Percentiles rank a stretch among this genome's conserved stretches.
phyloP scores from a whole-genome alignment of 2,888 invertebrate species.

The Phoenoteleia sp. region DNA sequence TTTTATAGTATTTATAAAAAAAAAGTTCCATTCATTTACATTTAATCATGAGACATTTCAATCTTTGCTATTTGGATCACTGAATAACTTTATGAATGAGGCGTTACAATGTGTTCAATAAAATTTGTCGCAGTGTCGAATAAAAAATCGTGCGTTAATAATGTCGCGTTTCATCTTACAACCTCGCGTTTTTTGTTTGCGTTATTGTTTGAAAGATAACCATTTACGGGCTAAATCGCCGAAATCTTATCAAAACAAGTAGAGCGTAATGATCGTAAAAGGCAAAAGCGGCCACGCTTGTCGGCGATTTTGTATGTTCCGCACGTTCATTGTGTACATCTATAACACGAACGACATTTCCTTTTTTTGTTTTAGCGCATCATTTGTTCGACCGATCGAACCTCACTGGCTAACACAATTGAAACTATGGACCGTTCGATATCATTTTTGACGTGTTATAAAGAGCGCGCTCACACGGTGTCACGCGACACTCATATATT shows the following conservation, averaged over 20 bases:
- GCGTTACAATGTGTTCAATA: too few relatives aligned
- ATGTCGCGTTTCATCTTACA: not conserved
- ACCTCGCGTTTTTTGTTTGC: conserved; percentile 8
- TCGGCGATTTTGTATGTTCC: conserved; percentile 63
- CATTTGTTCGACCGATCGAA: conserved; percentile 59
- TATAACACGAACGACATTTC: conserved; percentile 56
- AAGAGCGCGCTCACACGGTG: conserved; percentile 44
- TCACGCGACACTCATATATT: conserved; percentile 58
- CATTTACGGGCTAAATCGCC: conserved; percentile 67
- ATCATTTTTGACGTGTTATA: conserved; percentile 67
- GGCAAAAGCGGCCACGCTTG: conserved; percentile 50
- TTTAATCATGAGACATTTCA: too few relatives aligned
- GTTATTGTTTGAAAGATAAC: conserved; percentile 57
- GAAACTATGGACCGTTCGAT: conserved; percentile 54
- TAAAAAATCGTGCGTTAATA: not conserved
- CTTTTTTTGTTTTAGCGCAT: conserved; percentile 55
- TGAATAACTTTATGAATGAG: too few relatives aligned
- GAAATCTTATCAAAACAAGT: conserved; percentile 75
- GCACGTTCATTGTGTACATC: conserved; percentile 67
- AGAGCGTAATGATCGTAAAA: conserved; percentile 72
- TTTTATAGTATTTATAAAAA: too few relatives aligned
- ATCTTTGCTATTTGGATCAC: too few relatives aligned
- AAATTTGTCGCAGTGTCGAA: too few relatives aligned
- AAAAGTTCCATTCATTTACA: too few relatives aligned
- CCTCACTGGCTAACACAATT: conserved; percentile 44